Evolutionary conservation across 92 coral and sea anemone genomes (phyloP), one percentile per base, ranked within the genome.

Genomic region (Paramuricea clavata): DNA sequence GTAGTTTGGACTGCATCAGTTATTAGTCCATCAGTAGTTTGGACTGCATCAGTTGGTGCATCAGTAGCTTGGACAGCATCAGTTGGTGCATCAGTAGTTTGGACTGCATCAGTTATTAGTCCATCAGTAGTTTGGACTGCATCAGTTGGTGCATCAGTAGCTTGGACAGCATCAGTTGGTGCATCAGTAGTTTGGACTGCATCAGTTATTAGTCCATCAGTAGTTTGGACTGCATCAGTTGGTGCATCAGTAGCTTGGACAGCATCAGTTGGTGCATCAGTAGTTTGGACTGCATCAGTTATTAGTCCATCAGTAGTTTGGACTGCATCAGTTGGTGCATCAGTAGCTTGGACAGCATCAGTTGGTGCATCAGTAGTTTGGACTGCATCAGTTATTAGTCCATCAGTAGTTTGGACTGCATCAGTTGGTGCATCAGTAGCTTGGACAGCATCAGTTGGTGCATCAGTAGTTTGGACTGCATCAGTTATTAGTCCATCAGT

Each of bases 361-460:
- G 88, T 68, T 47, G 72, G 54, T 52, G 39, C 39, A 34, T 65
- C 61, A 61, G 77, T n/a, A n/a, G n/a, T n/a, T 39, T 36, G 74
- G 26, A 17, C n/a, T n/a, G 64, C 64, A 26, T 26, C 60, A 16
- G 78, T 75, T 70, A n/a, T 35, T 50, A 12, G 22, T 12, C 21
- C 47, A 23, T 60, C 47, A 35, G 22, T n/a, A n/a, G n/a, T n/a
- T 39, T 36, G 74, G 26, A 17, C n/a, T n/a, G 64, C 64, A 26
- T 26, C 60, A 16, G 78, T 75, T 70, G 64, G 70, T 9, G 81
- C 33, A n/a, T 71, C 57, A 56, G 62, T 54, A 10, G 23, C 6
- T 2, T 6, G n/a, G n/a, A n/a, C n/a, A n/a, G n/a, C 35, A 74
- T 74, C 78, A 62, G 78, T 61, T 69, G 86, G 78, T 30, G 67